phyloP scores from a whole-genome alignment of 1,140 invertebrate species.

The Ylistrum balloti region DNA sequence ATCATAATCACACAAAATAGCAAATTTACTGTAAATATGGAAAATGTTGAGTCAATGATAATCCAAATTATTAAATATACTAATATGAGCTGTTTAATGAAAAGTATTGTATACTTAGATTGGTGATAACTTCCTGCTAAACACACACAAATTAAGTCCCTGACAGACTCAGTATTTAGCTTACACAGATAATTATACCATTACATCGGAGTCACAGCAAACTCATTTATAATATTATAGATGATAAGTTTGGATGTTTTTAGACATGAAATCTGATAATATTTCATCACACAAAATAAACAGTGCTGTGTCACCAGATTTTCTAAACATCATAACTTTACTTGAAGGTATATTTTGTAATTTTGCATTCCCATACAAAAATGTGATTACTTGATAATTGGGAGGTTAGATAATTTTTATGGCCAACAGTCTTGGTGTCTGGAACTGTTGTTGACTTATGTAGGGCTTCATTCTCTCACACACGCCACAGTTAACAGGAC shows the following conservation, averaged over 20 bases:
- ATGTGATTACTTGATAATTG: constrained; percentile 17
- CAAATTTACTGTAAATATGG: constrained; percentile 13
- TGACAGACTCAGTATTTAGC: background rate
- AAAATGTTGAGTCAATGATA: constrained; percentile 5
- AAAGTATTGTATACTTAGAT: background rate
- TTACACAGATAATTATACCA: background rate
- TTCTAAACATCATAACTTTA: constrained; percentile 30
- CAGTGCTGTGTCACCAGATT: background rate
- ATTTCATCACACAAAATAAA: constrained; percentile 12
- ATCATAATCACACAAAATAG: no score
- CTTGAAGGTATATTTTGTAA: constrained; percentile 28
- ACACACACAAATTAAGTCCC: background rate
- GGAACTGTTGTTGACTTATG: background rate
- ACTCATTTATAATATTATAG: constrained; percentile 6
- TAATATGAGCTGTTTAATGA: background rate
- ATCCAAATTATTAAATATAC: constrained; percentile 40
- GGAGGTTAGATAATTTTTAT: background rate
- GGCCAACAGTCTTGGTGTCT: background rate
- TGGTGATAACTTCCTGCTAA: background rate
- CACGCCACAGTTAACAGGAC: background rate
- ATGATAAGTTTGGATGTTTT: constrained; percentile 14
- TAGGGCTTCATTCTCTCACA: background rate
- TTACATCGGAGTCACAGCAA: background rate
- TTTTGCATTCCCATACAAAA: constrained; percentile 24
- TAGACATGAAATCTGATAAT: constrained; percentile 19